phyloP scores from a whole-genome alignment of 2,113 vertebrate species.

The Emydura subglobosa region DNA sequence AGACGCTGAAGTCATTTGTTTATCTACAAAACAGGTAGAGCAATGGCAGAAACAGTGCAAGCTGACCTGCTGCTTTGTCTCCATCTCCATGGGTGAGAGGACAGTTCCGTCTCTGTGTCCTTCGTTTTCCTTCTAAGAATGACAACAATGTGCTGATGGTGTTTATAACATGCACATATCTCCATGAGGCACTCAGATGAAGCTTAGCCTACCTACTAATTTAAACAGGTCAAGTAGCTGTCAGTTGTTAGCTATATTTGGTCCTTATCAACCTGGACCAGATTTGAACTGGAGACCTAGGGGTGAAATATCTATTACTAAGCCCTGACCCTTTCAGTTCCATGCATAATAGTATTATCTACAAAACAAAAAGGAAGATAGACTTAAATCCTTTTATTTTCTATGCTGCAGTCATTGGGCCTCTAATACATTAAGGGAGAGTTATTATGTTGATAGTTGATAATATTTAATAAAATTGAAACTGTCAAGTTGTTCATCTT shows the following conservation, averaged over 20 bases:
- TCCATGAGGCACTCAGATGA: background rate
- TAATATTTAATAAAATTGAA: conserved; percentile 32
- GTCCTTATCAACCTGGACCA: background rate
- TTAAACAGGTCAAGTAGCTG: background rate
- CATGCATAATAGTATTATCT: background rate
- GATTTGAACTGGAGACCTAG: background rate
- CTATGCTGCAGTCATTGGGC: background rate
- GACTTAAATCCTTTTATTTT: conserved; percentile 1
- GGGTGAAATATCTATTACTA: background rate
- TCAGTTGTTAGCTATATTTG: background rate
- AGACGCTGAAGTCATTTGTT: background rate
- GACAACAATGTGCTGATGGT: background rate
- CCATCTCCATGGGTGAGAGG: background rate
- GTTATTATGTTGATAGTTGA: background rate
- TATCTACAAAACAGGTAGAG: background rate
- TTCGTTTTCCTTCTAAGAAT: background rate
- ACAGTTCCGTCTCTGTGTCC: background rate
- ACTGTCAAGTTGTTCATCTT: conserved; percentile 3
- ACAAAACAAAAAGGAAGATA: background rate
- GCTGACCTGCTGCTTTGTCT: background rate
- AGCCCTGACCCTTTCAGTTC: background rate
- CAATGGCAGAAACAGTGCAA: background rate
- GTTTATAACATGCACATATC: background rate
- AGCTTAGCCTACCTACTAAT: background rate
- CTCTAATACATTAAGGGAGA: background rate